These are phyloP conservation scores for human (Homo sapiens) DNA, from an alignment of 2,113 vertebrate species.

Conservation along the genomic window GRCh38 chrX:66398001-66398500, in stretches of 20 bases:
- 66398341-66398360: neutral
- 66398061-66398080: neutral
- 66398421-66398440: too few species aligned
- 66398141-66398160: too few species aligned
- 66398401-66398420: neutral
- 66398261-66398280: neutral
- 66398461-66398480: neutral
- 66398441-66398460: too few species aligned
- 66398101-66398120: too few species aligned
- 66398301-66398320: neutral
- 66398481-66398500: neutral
- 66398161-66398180: too few species aligned
- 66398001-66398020: neutral
- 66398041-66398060: neutral
- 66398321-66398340: neutral
- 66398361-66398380: neutral
- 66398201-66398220: neutral
- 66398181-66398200: neutral
- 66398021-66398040: neutral
- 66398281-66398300: neutral
- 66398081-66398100: neutral
- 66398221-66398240: neutral
- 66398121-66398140: too few species aligned
- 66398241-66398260: neutral
- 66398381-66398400: neutral